Evolutionary conservation across 2,113 vertebrate species (phyloP).

Genomic region (Glaucidium brasilianum): DNA sequence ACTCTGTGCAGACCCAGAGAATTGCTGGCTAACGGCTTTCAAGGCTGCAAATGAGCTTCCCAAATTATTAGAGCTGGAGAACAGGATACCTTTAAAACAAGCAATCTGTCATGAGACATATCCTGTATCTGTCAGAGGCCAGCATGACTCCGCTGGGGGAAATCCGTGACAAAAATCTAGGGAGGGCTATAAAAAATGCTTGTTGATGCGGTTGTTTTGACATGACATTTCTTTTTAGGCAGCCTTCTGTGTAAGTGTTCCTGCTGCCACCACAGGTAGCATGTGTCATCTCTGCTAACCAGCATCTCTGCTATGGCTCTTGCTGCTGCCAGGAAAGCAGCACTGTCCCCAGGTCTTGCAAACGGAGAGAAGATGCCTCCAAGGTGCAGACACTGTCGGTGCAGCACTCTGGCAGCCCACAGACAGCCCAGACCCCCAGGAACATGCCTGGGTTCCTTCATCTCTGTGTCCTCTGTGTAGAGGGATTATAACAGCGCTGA

Average conservation of each 20-base stretch:
- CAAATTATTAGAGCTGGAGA: not conserved
- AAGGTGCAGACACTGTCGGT: not conserved
- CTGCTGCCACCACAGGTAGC: not conserved
- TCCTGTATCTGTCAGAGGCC: not conserved
- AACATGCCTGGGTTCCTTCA: accelerated
- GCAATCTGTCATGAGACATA: not conserved
- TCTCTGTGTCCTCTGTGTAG: not conserved
- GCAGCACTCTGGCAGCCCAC: not conserved
- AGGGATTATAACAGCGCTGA: not conserved
- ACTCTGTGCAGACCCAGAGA: not conserved
- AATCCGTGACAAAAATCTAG: not conserved
- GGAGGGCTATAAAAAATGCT: not conserved
- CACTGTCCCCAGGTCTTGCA: accelerated
- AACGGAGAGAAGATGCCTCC: not conserved
- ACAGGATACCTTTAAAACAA: not conserved
- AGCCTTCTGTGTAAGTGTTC: not conserved
- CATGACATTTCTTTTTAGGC: not conserved
- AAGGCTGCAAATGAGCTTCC: not conserved
- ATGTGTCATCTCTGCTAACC: not conserved
- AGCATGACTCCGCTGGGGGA: accelerated
- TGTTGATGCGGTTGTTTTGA: not conserved
- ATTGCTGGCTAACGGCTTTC: not conserved
- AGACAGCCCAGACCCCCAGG: not conserved
- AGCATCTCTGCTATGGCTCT: not conserved
- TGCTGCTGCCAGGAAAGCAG: not conserved